Conservation (phyloP, 2,113 vertebrate genomes). For the Prunella fulvescens region DNA sequence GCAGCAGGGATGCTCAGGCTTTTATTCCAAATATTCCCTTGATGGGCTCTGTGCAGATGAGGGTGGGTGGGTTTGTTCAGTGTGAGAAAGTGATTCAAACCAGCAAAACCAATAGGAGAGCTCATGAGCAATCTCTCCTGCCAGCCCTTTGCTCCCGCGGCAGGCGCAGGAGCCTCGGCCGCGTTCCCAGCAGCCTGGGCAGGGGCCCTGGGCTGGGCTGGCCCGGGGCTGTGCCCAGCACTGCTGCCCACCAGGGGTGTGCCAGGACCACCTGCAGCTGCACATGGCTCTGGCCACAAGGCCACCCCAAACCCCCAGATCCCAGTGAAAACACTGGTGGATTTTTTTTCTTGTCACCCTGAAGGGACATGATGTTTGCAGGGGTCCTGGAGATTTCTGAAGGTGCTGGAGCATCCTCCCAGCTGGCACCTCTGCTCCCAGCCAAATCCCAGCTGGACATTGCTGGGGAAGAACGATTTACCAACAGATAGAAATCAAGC, state of each 20-base stretch:
- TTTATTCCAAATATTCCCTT: not conserved
- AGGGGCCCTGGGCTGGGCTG: rapidly evolving
- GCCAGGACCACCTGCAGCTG: not conserved
- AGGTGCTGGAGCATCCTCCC: rapidly evolving
- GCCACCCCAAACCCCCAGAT: not conserved
- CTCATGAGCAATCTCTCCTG: not conserved
- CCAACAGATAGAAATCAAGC: not conserved
- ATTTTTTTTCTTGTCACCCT: rapidly evolving
- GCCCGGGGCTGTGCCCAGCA: rapidly evolving
- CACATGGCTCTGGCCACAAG: rapidly evolving
- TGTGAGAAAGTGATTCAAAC: not conserved
- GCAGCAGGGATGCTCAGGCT: not conserved
- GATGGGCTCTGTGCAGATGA: not conserved
- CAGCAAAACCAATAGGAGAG: not conserved
- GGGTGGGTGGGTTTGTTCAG: not conserved
- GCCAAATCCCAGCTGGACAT: rapidly evolving
- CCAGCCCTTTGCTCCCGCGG: not conserved
- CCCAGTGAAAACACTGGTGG: rapidly evolving
- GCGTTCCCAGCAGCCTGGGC: rapidly evolving
- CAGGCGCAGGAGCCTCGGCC: rapidly evolving
- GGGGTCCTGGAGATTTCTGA: rapidly evolving
- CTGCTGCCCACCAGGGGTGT: not conserved
- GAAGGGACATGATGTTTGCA: rapidly evolving
- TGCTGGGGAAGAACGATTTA: not conserved
- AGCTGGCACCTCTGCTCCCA: not conserved